Base-by-base conservation (phyloP, 2,113 vertebrate species). In the Serinus canaria region DNA sequence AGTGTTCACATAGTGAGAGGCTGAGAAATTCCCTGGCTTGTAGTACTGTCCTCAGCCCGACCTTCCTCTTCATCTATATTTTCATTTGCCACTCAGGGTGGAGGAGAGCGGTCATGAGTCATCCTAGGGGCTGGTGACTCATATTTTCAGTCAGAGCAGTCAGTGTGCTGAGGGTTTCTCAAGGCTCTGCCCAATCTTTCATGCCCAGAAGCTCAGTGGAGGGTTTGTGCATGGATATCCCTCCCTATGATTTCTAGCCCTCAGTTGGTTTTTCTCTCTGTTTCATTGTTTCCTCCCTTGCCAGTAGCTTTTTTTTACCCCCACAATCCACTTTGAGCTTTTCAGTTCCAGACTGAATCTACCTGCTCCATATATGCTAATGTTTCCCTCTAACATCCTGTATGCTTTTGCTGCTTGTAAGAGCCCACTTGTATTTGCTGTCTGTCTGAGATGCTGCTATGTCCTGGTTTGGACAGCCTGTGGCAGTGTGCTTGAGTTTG, bases 21-120 rank as follows among this genome's bases (percentile, higher is more conserved):
- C 94, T 91, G 95, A 96, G 94, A 97, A 97, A 97, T 96, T 96
- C 95, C 95, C 92, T 96, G 95, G 82, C 90, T 97, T 47, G 47
- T 89, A 73, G 77, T 80, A 76, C 80, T 96, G 95, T 97, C 96
- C 95, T 96, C 97, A 91, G 90, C 56, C 83, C 15, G 35, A 97
- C 95, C 94, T 97, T 97, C 95, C 75, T 92, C 79, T 96, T 91
- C 90, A 90, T 96, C 96, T 95, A 3, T 90, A 82, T 95, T 96
- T 96, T 87, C 17, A 5, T 77, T 94, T 92, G 82, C 69, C 2
- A 10, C 86, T 81, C 60, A 35, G 64, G 85, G 72, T 91, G 75
- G 78, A 69, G 77, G 85, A 94, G 69, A 78, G 78, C 0, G 1
- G 83, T 73, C 9, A 3, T 97, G 96, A 97, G 50, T 96, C 96